Percentiles rank a stretch among this genome's conserved stretches.
phyloP scores from a whole-genome alignment of 2,113 vertebrate species.

The Cebus imitator region DNA sequence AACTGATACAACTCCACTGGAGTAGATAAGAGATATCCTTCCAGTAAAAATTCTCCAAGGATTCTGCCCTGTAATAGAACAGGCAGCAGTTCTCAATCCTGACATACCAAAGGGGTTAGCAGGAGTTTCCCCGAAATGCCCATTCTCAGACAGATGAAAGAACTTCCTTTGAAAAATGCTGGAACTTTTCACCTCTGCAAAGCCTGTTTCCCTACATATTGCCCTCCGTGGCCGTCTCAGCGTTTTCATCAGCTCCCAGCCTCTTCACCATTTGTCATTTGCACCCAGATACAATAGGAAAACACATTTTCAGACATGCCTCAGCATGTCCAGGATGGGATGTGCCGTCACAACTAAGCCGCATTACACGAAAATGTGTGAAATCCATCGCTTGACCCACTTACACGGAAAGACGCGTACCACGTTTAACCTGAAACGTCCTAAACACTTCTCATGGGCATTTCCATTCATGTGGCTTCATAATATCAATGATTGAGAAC shows the following conservation, averaged over 20 bases:
- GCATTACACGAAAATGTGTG: slow-evolving; percentile 62
- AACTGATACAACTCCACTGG: background rate
- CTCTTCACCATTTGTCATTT: slow-evolving; percentile 72
- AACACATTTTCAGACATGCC: slow-evolving; percentile 73
- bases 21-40: background rate
- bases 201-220: slow-evolving; percentile 40
- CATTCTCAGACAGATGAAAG: slow-evolving; percentile 43
- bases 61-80: background rate
- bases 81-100: slow-evolving; percentile 42
- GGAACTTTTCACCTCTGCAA: slow-evolving; percentile 55
- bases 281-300: slow-evolving; percentile 57
- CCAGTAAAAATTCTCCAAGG: background rate
- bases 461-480: background rate
- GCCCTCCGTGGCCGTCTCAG: slow-evolving; percentile 72
- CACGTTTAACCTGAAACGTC: slow-evolving; percentile 61
- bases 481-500: slow-evolving; percentile 27
- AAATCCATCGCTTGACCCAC: slow-evolving; percentile 1
- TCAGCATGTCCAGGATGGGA: slow-evolving; percentile 56
- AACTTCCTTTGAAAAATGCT: slow-evolving; percentile 66
- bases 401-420: background rate
- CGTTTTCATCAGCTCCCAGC: slow-evolving; percentile 66
- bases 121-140: slow-evolving; percentile 62
- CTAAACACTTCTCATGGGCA: background rate
- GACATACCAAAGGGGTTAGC: slow-evolving; percentile 45
- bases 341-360: slow-evolving; percentile 9